Evolutionary conservation across 2,888 invertebrate species (phyloP), one percentile per base, ranked within the genome.

Genomic region (Salticus scenicus): DNA sequence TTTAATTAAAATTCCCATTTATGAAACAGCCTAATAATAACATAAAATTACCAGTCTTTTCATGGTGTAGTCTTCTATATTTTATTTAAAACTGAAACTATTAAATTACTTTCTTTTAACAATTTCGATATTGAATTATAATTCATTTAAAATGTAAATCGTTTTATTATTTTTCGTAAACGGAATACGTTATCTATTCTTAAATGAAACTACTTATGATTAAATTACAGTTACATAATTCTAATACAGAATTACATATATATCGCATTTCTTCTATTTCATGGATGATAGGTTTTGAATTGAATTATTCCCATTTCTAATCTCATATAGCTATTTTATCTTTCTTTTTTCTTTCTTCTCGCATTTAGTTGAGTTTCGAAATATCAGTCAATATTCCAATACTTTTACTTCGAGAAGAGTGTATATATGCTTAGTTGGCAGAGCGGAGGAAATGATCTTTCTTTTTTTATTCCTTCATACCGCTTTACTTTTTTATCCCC

Each of bases 401-500:
- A 83, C 75, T 63, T 51, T 72, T 76, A 83, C 76, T 74, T 69
- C 47, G 47, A 69, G 33, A 76, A 57, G 20, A 74, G 33, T 31
- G 67, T 72, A 83, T 82, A 77, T 83, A 72, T 83, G 66, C 83
- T 71, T 47, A 82, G 75, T 75, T 71, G 70, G 82, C 71, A 67
- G 75, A 66, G 83, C 42, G 71, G 51, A 75, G 41, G 57, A 83
- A 83, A 83, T 76, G 72, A 83, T 83, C 72, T 47, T 64, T 67
- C 37, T 66, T 79, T 66, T n/a, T 47, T 63, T 27, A 66, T 64
- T 12, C 51, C 67, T 24, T 24, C 33, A 28, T 5, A 7, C 67
- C 63, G 30, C 17, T 33, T 47, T 37, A 37, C 63, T 51, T 77
- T 57, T 63, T 27, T 76, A 83, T 77, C 76, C 70, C 76, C 76